Conservation (phyloP, 2,797 vertebrate genomes). For the Perodicticus potto region DNA sequence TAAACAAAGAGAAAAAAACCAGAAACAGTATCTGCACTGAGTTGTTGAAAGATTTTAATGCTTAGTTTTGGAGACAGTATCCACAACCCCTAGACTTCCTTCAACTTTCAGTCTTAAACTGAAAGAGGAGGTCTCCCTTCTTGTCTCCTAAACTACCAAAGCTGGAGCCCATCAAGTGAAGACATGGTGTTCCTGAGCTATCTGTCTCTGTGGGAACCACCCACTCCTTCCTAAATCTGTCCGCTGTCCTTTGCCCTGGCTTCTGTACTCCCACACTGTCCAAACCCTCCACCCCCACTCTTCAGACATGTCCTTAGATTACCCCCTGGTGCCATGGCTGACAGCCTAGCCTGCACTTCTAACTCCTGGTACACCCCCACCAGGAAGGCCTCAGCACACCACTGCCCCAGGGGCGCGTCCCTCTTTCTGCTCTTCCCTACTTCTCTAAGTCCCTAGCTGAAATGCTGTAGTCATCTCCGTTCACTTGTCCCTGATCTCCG, state of each 20-base stretch:
- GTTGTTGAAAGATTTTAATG: not conserved
- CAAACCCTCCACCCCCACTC: not conserved
- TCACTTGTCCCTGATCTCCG: not conserved
- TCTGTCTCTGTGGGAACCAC: not conserved
- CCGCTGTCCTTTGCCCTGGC: not conserved
- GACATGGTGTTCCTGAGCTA: not conserved
- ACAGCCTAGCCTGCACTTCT: not conserved
- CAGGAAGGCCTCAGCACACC: not conserved
- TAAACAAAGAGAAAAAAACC: conserved; percentile 80
- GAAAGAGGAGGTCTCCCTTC: not conserved
- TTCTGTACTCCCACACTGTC: not conserved
- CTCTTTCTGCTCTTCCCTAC: not conserved
- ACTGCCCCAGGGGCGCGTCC: not conserved
- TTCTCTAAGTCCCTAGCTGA: not conserved
- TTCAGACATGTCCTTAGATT: too few relatives aligned
- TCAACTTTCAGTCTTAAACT: not conserved
- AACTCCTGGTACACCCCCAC: not conserved
- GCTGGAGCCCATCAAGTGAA: not conserved
- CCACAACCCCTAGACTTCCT: not conserved
- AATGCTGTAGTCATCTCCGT: not conserved
- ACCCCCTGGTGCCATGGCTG: not conserved
- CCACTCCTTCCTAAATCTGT: not conserved
- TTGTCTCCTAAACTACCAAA: not conserved
- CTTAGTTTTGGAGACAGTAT: not conserved
- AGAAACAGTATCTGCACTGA: not conserved